A percentile compares a stretch with the other conserved stretches of the same genome.
These are phyloP conservation scores for Boulengeromyrus knoepffleri DNA, from an alignment of 2,113 vertebrate species.

Conservation along the genomic window DNA sequence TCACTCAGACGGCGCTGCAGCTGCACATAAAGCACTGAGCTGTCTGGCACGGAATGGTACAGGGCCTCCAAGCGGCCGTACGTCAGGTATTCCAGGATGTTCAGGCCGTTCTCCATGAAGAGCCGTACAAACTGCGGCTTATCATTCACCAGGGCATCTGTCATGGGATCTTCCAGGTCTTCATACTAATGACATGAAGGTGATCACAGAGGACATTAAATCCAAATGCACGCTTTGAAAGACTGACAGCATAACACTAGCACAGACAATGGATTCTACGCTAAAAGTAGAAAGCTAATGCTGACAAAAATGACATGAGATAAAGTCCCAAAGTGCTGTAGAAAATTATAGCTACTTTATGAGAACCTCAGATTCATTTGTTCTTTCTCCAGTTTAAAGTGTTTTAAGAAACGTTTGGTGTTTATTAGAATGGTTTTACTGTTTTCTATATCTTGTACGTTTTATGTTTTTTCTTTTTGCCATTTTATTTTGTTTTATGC, in stretches of 20 bases:
- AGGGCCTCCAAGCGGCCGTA: conserved; percentile 63
- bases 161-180: conserved; percentile 73
- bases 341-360: not conserved
- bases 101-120: conserved; percentile 75
- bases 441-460: not conserved
- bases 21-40: conserved; percentile 53
- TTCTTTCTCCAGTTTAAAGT: not conserved
- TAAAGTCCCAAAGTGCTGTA: not conserved
- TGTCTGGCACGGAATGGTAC: conserved; percentile 59
- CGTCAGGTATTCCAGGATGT: conserved; percentile 71
- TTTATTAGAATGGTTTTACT: not conserved
- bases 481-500: not conserved
- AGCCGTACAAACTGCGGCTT: conserved; percentile 78
- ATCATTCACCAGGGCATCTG: conserved; percentile 73
- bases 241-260: not conserved
- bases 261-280: not conserved
- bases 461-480: not conserved
- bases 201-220: not conserved
- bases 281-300: not conserved
- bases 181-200: conserved; percentile 40
- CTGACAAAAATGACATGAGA: not conserved
- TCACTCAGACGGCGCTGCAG: conserved; percentile 55
- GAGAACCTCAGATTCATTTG: not conserved
- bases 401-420: not conserved
- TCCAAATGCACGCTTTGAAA: not conserved